A percentile compares a stretch with the other conserved stretches of the same genome.
Conservation (phyloP, 2,797 vertebrate genomes). For the Oceanodroma leucorhoa region DNA sequence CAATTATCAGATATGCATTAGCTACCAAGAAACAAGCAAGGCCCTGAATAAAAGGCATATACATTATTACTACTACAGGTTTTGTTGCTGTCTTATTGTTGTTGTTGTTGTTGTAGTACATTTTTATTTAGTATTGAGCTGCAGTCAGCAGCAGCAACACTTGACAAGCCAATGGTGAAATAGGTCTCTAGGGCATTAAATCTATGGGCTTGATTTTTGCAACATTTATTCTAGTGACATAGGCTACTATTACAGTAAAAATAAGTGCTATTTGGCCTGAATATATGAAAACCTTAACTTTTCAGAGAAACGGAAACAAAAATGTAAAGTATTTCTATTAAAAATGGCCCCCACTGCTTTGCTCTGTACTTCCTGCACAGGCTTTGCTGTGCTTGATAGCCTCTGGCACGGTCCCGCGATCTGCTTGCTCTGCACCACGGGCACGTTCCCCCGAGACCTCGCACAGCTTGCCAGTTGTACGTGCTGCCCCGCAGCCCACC, state of each 20-base stretch:
- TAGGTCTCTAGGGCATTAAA: neutral
- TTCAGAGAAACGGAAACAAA: neutral
- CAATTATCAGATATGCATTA: neutral
- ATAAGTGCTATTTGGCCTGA: neutral
- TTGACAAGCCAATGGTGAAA: neutral
- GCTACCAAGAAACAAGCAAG: neutral
- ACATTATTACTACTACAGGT: rapidly evolving
- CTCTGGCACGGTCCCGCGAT: rapidly evolving
- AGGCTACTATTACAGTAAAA: neutral
- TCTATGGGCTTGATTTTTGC: neutral
- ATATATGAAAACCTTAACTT: neutral
- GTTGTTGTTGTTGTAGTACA: neutral
- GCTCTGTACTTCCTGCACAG: neutral
- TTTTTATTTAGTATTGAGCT: neutral
- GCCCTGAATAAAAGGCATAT: neutral
- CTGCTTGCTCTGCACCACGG: neutral
- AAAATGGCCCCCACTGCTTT: neutral
- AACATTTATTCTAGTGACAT: neutral
- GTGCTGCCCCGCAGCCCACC: neutral
- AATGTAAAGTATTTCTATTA: neutral
- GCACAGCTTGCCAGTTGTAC: rapidly evolving
- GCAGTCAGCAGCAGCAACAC: neutral
- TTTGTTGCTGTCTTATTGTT: neutral
- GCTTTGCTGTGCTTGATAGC: rapidly evolving
- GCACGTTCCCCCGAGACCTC: rapidly evolving